Evolutionary conservation across 2,797 vertebrate species (phyloP).

Genomic region (Sandelia bainsii): DNA sequence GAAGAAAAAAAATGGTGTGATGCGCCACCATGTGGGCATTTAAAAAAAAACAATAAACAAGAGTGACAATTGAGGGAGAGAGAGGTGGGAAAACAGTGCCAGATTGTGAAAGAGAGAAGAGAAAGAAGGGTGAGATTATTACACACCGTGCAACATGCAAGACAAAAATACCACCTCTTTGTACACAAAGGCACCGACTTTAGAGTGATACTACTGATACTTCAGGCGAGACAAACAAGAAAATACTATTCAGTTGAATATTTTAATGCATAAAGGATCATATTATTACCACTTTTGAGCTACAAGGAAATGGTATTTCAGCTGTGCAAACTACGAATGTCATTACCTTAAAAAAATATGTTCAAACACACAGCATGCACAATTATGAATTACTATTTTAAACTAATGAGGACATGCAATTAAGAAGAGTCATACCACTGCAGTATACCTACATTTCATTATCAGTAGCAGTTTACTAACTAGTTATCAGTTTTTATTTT

Average conservation of each 20-base stretch:
- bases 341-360: conserved; percentile 38
- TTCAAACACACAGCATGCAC: conserved; percentile 73
- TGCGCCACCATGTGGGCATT: conserved; percentile 81
- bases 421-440: neutral
- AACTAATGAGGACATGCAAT: conserved; percentile 53
- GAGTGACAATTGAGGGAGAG: conserved; percentile 48
- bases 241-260: conserved; percentile 2
- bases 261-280: neutral
- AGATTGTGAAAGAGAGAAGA: conserved; percentile 73
- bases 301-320: conserved; percentile 83
- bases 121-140: conserved; percentile 80
- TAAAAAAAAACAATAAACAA: conserved; percentile 16
- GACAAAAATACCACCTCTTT: conserved; percentile 82
- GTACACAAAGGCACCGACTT: conserved; percentile 48
- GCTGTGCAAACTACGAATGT: conserved; percentile 56
- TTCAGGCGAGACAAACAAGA: conserved; percentile 4
- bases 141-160: conserved; percentile 87
- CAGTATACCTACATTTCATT: neutral
- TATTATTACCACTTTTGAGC: conserved; percentile 8
- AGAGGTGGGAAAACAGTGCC: conserved; percentile 61
- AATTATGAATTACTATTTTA: conserved; percentile 32
- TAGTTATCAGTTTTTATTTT: neutral
- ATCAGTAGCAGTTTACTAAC: neutral
- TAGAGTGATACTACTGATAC: conserved; percentile 55
- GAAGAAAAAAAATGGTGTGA: conserved; percentile 58